Conservation (phyloP, 2,113 vertebrate genomes). For the Manacus vitellinus region DNA sequence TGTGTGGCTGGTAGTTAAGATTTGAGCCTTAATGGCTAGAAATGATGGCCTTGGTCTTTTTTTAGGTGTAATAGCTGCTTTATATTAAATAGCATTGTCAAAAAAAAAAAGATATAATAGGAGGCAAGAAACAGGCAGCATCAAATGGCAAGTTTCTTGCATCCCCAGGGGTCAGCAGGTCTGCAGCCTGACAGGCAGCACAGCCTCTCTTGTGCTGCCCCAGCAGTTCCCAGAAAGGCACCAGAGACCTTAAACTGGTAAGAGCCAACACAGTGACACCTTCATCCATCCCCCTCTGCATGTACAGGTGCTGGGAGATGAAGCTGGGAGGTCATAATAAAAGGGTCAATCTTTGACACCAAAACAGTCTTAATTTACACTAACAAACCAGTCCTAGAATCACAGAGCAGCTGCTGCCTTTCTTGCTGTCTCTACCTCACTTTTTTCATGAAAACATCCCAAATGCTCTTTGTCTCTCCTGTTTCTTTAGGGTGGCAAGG, state of each 20-base stretch:
- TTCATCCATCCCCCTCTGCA: background rate
- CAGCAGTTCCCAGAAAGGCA: background rate
- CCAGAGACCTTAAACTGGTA: background rate
- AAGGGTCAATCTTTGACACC: background rate
- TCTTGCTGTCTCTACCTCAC: background rate
- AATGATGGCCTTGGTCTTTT: slow-evolving; percentile 34
- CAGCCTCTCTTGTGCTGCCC: background rate
- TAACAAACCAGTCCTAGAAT: background rate
- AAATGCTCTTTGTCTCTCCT: background rate
- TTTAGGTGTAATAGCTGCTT: slow-evolving; percentile 34
- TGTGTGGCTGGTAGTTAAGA: slow-evolving; percentile 37
- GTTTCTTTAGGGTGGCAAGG: slow-evolving; percentile 90
- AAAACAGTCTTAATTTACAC: background rate
- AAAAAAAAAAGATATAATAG: background rate
- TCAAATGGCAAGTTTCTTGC: background rate
- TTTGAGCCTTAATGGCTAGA: slow-evolving; percentile 47
- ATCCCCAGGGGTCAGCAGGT: background rate
- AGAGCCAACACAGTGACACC: background rate
- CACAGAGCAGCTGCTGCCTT: background rate
- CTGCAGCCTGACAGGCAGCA: background rate
- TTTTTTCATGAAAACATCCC: background rate
- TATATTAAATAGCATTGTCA: slow-evolving; percentile 38
- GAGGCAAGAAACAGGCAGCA: background rate
- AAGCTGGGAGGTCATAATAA: background rate
- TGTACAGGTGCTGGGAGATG: background rate